Evolutionary conservation across 2,797 vertebrate species (phyloP), one percentile per base, ranked within the genome.

Genomic region (Muscicapa striata): DNA sequence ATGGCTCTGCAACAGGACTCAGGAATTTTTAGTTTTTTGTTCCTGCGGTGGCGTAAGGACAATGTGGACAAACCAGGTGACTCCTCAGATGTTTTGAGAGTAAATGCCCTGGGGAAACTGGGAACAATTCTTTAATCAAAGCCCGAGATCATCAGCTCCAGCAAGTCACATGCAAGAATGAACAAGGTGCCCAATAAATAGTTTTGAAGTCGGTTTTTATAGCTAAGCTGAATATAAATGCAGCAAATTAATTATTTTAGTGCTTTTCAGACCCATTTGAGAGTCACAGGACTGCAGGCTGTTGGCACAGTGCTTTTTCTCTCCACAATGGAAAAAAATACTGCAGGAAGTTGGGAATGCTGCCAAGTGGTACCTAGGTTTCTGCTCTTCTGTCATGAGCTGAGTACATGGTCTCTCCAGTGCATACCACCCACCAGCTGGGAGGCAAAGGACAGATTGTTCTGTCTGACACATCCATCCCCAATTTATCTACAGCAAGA

Each of bases 391-490:
- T 12, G 1, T 32, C 52, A 12, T 0, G 3, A 84, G 24, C 26
- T 43, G 27, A 13, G 16, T 38, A 15, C 11, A 26, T 46, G 21
- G 13, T 32, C 32, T 0, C 2, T 32, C n/a, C 51, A 61, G 62
- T 0, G 2, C 62, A 90, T 0, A 1, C 0, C 14, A 66, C 14
- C 21, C 51, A 38, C 29, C 29, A 43, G 61, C 32, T 41, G 40
- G 24, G 54, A 36, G 52, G n/a, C 59, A 73, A 73, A 84, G 57
- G 40, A 87, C 0, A 0, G 22, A 55, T n/a, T 30, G 6, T 27
- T 82, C 62, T 63, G 58, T 55, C 48, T 34, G 14, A 67, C 21
- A 12, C 23, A 43, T 17, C 1, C 4, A 38, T 15, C 27, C 36
- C 54, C 2, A 23, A 46, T 18, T 75, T 19, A 61, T 20, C 15